Conservation (phyloP, 2,888 invertebrate species). For the Drosophila prolongata region DNA sequence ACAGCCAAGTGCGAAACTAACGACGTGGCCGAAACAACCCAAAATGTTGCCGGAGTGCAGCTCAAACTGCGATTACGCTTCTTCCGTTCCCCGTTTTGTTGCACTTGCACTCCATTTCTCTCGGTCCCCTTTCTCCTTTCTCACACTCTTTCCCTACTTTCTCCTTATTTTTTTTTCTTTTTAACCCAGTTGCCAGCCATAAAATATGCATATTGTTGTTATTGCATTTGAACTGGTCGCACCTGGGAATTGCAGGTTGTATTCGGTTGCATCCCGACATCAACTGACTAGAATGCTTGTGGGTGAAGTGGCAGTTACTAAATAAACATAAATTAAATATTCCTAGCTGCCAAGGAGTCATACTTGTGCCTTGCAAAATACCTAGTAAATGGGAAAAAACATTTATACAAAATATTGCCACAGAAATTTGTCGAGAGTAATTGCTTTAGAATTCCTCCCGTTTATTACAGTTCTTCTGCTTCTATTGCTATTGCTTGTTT, state of each 20-base stretch:
- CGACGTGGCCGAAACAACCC: conserved; percentile 61
- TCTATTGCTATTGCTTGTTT: too few relatives aligned
- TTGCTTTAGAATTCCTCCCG: too few relatives aligned
- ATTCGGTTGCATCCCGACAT: conserved; percentile 22
- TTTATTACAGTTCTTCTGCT: too few relatives aligned
- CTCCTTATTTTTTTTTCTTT: background rate
- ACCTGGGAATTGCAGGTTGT: conserved; percentile 31
- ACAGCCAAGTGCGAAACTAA: conserved; percentile 67
- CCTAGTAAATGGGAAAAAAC: too few relatives aligned
- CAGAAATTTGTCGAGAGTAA: too few relatives aligned
- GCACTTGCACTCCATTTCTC: conserved; percentile 29
- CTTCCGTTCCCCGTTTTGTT: conserved; percentile 13
- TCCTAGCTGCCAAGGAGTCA: too few relatives aligned
- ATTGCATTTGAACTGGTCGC: conserved; percentile 27
- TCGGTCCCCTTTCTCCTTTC: background rate
- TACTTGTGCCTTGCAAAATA: too few relatives aligned
- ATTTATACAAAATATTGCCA: too few relatives aligned
- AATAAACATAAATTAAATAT: background rate
- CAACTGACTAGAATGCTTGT: conserved; percentile 10
- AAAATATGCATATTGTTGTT: conserved; percentile 62
- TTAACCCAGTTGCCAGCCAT: conserved; percentile 47
- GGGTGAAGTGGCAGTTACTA: background rate
- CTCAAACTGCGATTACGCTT: conserved; percentile 43
- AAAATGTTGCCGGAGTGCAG: conserved; percentile 40
- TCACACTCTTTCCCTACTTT: conserved; percentile 2